Conservation (phyloP, 2,797 vertebrate species). For the Liasis olivaceus region DNA sequence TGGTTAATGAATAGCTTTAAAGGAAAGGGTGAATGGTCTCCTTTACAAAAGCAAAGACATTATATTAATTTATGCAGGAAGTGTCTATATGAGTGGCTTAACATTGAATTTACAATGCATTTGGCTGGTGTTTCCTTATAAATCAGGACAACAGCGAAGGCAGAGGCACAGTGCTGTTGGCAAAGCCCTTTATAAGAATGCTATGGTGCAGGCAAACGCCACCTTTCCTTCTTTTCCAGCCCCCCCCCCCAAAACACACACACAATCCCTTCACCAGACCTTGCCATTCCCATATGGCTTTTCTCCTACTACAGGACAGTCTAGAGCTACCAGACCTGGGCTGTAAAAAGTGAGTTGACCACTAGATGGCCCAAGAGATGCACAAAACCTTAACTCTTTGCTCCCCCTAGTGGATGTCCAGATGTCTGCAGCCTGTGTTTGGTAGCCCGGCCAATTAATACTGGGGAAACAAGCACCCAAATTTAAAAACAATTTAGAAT, state of each 20-base stretch:
- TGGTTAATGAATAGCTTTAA: constrained; percentile 26
- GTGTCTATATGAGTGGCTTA: background rate
- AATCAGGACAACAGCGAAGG: background rate
- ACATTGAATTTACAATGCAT: background rate
- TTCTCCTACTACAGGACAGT: background rate
- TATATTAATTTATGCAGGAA: constrained; percentile 5
- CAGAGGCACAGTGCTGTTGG: background rate
- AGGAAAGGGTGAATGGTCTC: constrained; percentile 27
- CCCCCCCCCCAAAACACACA: background rate
- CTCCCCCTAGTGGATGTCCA: background rate
- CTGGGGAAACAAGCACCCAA: background rate
- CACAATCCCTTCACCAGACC: background rate
- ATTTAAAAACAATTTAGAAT: background rate
- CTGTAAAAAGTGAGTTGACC: background rate
- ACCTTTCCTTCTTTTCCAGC: background rate
- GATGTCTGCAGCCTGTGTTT: background rate
- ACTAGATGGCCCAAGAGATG: background rate
- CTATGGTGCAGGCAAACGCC: background rate
- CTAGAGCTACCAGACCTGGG: background rate
- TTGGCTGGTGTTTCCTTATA: background rate
- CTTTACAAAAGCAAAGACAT: constrained; percentile 7
- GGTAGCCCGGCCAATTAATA: background rate
- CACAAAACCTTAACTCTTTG: background rate
- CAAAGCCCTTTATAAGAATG: background rate
- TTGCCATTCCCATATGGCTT: background rate